Evolutionary conservation across 2,888 invertebrate species (phyloP).

Genomic region (Palloptera scutellata): DNA sequence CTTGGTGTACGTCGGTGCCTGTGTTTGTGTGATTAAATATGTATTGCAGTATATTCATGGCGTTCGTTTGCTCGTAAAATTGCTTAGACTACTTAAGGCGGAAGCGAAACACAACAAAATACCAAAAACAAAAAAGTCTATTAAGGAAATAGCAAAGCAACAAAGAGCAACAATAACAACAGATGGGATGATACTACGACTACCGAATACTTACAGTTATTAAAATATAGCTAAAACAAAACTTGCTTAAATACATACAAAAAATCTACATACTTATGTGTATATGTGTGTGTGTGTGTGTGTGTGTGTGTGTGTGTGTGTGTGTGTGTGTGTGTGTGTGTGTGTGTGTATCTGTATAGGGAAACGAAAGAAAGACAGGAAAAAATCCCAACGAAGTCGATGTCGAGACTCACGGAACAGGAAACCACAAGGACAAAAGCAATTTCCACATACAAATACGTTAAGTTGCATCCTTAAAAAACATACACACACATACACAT

Average conservation of each 20-base stretch:
- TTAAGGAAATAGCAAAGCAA: slow-evolving; percentile 25
- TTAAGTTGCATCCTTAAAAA: slow-evolving; percentile 26
- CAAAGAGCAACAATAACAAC: slow-evolving; percentile 32
- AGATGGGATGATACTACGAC: slow-evolving; percentile 13
- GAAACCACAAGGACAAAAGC: slow-evolving; percentile 49
- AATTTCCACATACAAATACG: slow-evolving; percentile 33
- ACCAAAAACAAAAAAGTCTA: slow-evolving; percentile 15
- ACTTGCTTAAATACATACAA: background rate
- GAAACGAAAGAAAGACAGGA: slow-evolving; percentile 1
- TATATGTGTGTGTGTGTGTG: background rate
- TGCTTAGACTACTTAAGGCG: slow-evolving; percentile 29
- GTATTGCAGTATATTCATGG: slow-evolving; percentile 10
- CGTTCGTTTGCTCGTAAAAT: slow-evolving; percentile 28
- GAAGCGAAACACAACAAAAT: slow-evolving; percentile 7
- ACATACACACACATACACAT: slow-evolving; percentile 9
- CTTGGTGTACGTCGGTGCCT: slow-evolving; percentile 6
- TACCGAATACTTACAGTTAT: slow-evolving; percentile 45
- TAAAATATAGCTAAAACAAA: slow-evolving; percentile 43
- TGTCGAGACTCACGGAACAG: slow-evolving; percentile 10
- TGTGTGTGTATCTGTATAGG: background rate
- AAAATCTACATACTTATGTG: background rate
- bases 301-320: too few species aligned
- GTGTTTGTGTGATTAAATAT: slow-evolving; percentile 13
- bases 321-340: too few species aligned
- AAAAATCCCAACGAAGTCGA: slow-evolving; percentile 32